Evolutionary conservation across 2,797 vertebrate genomes (phyloP).

Genomic region (Syngnathus rostellatus): DNA sequence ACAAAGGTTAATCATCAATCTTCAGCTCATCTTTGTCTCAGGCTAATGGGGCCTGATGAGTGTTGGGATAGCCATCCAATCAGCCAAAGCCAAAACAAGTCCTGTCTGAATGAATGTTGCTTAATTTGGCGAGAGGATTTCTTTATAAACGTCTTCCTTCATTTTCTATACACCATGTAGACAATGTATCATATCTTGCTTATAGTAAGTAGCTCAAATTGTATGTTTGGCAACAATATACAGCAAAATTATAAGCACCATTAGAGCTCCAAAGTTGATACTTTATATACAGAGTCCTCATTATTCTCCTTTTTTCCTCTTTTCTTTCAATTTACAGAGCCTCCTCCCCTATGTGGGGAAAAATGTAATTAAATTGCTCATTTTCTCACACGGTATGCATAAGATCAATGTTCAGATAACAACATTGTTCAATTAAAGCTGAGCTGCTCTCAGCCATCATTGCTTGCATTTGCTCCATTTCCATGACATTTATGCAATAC

Average conservation of each 20-base stretch:
- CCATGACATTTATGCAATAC: no score
- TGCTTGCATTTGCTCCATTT: background rate
- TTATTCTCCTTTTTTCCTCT: constrained; percentile 36
- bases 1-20: constrained; percentile 76
- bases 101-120: constrained; percentile 43
- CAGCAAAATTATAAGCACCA: background rate
- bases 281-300: constrained; percentile 18
- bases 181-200: background rate
- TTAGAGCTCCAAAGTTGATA: background rate
- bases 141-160: constrained; percentile 11
- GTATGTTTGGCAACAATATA: background rate
- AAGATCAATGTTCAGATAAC: constrained; percentile 45
- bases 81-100: constrained; percentile 52
- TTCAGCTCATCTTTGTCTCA: constrained; percentile 71
- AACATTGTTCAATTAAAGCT: constrained; percentile 9
- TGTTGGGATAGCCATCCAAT: constrained; percentile 53
- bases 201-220: background rate
- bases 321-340: constrained; percentile 49
- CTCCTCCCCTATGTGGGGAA: constrained; percentile 22
- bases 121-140: constrained; percentile 34
- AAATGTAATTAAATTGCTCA: constrained; percentile 48
- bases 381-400: constrained; percentile 35
- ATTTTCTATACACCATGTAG: constrained; percentile 6
- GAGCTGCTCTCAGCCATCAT: background rate
- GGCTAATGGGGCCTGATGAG: constrained; percentile 51